Base-by-base conservation (phyloP, 2,888 invertebrate species). In the Amphipyra berbera region DNA sequence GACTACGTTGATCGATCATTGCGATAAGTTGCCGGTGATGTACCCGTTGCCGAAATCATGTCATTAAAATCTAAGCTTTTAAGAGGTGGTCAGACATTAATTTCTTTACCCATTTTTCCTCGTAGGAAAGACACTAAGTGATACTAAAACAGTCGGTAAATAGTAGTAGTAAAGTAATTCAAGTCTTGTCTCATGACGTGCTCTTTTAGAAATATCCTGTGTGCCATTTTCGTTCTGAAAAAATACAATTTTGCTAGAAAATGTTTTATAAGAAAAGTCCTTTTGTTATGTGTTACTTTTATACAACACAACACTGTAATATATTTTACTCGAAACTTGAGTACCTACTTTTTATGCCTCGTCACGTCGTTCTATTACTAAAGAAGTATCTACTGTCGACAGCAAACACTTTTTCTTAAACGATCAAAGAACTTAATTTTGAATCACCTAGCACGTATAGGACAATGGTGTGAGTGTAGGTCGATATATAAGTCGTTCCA, bases 381-480 rank as follows among this genome's bases (percentile, higher is more conserved):
- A 41, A 49, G 63, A 53, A 13, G 5, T 37, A 6, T 14, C 2
- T 40, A 37, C 9, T 14, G n/a, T 45, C 7, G 8, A 6, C n/a
- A 38, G 8, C 42, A 10, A 48, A 48, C 45, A 7, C 9, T 55
- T 45, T 54, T 30, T 21, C 10, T 33, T 33, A 4, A 33, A 9
- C 2, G 33, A 21, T 21, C n/a, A n/a, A n/a, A n/a, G 21, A 21
- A 21, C 21, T 21, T 21, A 21, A 21, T 21, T 21, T 21, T 21
- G 21, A 21, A 21, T 21, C 14, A 41, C 46, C 47, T 40, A 54
- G 13, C 70, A 66, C 64, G 69, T 72, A 61, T 73, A 77, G 66
- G 67, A 75, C 64, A 76, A 78, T 84, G 83, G 88, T 88, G 85
- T 88, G 75, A 88, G 75, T 54, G 72, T 60, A 75, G 76, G 78